phyloP scores from a whole-genome alignment of 2,113 vertebrate genomes.

The Sus scrofa region T2T-Sscrofa CM000818.6:117138501-117139000 shows the following conservation, averaged over 20 bases:
- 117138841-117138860: background rate
- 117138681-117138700: slow-evolving; percentile 21
- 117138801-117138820: background rate
- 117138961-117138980: slow-evolving; percentile 40
- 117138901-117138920: background rate
- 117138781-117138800: background rate
- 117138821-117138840: background rate
- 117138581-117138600: background rate
- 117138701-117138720: background rate
- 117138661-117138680: slow-evolving; percentile 41
- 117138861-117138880: background rate
- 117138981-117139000: slow-evolving; percentile 60
- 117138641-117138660: background rate
- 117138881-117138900: background rate
- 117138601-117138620: background rate
- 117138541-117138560: background rate
- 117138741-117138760: background rate
- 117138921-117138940: background rate
- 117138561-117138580: background rate
- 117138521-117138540: background rate
- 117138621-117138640: background rate
- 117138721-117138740: slow-evolving; percentile 19
- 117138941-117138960: slow-evolving; percentile 39
- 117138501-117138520: background rate
- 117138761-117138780: background rate